phyloP scores from a whole-genome alignment of 1,140 invertebrate genomes.

The Pentalonia nigronervosa region DNA sequence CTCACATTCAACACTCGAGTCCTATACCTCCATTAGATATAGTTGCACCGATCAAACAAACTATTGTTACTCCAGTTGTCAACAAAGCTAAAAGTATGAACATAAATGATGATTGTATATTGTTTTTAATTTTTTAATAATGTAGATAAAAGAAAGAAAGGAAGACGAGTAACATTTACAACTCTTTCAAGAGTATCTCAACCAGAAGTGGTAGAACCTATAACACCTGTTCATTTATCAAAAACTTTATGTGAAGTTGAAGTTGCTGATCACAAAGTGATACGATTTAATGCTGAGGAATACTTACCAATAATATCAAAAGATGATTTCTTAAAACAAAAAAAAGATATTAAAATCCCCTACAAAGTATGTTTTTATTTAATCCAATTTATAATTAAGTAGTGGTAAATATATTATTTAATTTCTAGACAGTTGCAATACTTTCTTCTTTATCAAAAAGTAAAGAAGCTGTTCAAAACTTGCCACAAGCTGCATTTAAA shows the following conservation, averaged over 20 bases:
- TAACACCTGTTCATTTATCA: slow-evolving; percentile 35
- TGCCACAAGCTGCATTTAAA: slow-evolving; percentile 85
- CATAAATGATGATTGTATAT: background rate
- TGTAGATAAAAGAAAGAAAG: slow-evolving; percentile 59
- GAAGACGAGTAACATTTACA: slow-evolving; percentile 72
- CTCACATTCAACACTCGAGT: slow-evolving; percentile 81
- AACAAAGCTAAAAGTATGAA: slow-evolving; percentile 49
- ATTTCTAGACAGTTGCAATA: slow-evolving; percentile 49
- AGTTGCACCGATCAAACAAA: slow-evolving; percentile 17
- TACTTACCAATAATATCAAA: slow-evolving; percentile 29
- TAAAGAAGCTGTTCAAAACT: slow-evolving; percentile 64
- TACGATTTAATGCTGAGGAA: slow-evolving; percentile 41
- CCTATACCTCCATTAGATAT: slow-evolving; percentile 63
- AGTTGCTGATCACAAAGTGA: slow-evolving; percentile 33
- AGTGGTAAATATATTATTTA: background rate
- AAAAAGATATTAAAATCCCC: slow-evolving; percentile 13
- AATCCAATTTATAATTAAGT: background rate
- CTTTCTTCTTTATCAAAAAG: slow-evolving; percentile 59
- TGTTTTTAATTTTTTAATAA: slow-evolving; percentile 5
- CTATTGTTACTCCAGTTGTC: background rate
- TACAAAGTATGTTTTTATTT: slow-evolving; percentile 1
- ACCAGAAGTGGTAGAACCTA: slow-evolving; percentile 29
- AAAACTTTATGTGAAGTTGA: slow-evolving; percentile 31
- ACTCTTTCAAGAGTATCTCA: slow-evolving; percentile 66
- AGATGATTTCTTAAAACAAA: slow-evolving; percentile 38